Base-by-base conservation (phyloP, 1,140 invertebrate species). In the Drosophila nigromelanica region DNA sequence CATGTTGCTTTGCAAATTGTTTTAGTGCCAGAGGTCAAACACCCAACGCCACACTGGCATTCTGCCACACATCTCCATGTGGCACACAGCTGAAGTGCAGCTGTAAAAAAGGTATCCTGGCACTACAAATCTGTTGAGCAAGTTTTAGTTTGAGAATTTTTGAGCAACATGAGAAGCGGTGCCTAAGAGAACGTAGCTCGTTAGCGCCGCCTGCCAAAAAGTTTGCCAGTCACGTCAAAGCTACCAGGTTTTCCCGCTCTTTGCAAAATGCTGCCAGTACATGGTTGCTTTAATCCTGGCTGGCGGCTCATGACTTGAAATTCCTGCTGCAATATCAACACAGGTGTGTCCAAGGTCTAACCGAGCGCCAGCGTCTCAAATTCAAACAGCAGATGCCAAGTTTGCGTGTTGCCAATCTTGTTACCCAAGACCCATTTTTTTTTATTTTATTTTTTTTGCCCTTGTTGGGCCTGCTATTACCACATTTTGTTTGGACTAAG, bases 141-240 rank as follows among this genome's bases (percentile, higher is more conserved):
- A 86, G 78, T 86, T 86, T 87, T 78, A 87, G 82, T 78, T 85
- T 87, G 70, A 87, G 81, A 68, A 86, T 87, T 86, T 86, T 87
- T 60, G 71, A 87, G 75, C 82, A 82, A 87, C 82, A 87, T 73
- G 82, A 76, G 81, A 85, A 67, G 52, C 76, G 66, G 67, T 47
- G 50, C 60, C 42, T 24, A 30, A 40, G 50, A 39, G 55, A 66
- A 75, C 60, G 66, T 54, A 62, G 82, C 82, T 86, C 82, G 82
- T 86, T 86, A 86, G 82, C 76, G 75, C 75, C 66, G 82, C 82
- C 82, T 89, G 82, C 82, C 82, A 87, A 87, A 87, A 89, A 86
- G 76, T 89, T 89, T 82, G 83, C 82, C 79, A 87, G 82, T 87
- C 82, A 87, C 82, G 83, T 89, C 82, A 87, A 89, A 89, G 83